These are phyloP conservation scores for Parotia lawesii DNA, from an alignment of 2,113 vertebrate species.

Conservation along the genomic window DNA sequence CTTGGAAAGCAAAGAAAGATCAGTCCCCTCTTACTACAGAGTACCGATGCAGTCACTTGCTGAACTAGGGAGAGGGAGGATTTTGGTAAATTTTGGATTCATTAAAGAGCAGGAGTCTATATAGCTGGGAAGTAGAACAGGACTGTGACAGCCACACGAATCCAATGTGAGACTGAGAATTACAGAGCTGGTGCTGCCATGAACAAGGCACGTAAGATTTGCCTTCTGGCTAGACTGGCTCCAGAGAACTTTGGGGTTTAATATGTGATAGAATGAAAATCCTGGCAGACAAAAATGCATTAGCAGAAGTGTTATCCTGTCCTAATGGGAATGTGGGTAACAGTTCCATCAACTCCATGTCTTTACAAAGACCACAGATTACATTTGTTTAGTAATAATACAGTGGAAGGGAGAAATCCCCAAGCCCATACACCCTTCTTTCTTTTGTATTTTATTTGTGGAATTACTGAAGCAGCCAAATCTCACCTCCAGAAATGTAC, in stretches of 20 bases:
- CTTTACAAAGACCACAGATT: background rate
- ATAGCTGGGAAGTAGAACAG: background rate
- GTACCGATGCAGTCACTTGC: background rate
- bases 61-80: background rate
- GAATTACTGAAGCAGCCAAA: background rate
- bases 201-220: background rate
- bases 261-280: background rate
- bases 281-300: background rate
- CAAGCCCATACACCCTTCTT: background rate
- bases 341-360: background rate
- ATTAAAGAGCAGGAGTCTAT: fast-evolving
- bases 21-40: background rate
- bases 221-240: background rate
- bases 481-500: background rate
- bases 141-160: background rate
- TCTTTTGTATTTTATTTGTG: background rate
- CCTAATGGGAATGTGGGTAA: background rate
- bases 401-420: background rate
- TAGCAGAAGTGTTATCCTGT: background rate
- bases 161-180: fast-evolving
- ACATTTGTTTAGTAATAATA: background rate
- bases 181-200: background rate
- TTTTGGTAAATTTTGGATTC: background rate
- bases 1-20: background rate
- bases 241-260: background rate